These are phyloP conservation scores for Brachionus plicatilis DNA, from an alignment of 1,140 invertebrate genomes.

Conservation along the genomic window DNA sequence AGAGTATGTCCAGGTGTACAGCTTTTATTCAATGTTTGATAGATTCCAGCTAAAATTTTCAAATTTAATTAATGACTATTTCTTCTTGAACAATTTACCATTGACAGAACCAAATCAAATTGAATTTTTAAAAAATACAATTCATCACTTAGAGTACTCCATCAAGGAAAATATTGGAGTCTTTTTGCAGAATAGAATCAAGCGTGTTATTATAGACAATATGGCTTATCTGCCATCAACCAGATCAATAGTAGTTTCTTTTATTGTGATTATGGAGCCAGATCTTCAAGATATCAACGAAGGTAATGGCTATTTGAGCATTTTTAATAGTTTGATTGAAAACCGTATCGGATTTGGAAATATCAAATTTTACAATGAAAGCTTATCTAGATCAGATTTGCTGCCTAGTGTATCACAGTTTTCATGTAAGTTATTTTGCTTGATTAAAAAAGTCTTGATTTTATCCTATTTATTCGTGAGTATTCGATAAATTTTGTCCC, in stretches of 20 bases:
- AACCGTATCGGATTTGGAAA: neutral
- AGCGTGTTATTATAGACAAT: neutral
- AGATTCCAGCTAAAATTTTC: conserved; percentile 26
- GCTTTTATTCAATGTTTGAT: conserved; percentile 31
- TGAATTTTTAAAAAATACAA: neutral
- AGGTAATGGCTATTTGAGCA: neutral
- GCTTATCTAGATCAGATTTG: neutral
- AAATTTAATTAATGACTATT: neutral
- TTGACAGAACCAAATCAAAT: neutral
- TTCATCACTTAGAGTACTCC: neutral
- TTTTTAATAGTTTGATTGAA: conserved; percentile 12
- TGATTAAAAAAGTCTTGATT: neutral
- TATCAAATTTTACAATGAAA: conserved; percentile 8
- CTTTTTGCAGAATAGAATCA: neutral
- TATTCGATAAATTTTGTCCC: too few relatives aligned
- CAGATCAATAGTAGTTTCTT: neutral
- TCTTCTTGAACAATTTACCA: conserved; percentile 22
- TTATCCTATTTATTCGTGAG: too few relatives aligned
- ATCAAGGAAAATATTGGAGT: neutral
- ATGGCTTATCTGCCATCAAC: conserved; percentile 26
- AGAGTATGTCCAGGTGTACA: neutral
- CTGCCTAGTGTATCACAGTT: neutral
- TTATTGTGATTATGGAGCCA: conserved; percentile 8
- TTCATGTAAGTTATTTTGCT: neutral
- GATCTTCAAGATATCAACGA: conserved; percentile 12